Conservation (phyloP, 2,113 vertebrate genomes). For the Lonchura striata region DNA sequence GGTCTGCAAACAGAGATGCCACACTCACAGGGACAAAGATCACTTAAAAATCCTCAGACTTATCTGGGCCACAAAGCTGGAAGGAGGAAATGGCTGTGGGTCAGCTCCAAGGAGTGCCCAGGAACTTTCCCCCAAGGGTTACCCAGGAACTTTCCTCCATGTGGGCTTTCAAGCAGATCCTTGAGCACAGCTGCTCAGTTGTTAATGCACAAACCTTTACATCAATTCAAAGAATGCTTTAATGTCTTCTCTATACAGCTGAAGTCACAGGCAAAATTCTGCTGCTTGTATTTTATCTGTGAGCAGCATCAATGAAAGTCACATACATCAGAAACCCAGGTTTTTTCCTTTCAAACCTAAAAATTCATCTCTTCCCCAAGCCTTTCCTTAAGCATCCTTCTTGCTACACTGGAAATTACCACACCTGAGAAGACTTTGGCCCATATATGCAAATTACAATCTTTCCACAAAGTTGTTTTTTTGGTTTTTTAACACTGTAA, state of each 20-base stretch:
- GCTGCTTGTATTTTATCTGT: neutral
- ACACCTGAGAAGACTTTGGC: neutral
- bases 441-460: neutral
- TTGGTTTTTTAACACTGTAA: neutral
- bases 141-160: neutral
- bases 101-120: neutral
- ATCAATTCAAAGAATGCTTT: neutral
- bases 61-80: neutral
- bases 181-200: neutral
- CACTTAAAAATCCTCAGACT: neutral
- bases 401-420: neutral
- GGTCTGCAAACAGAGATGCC: neutral
- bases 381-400: neutral
- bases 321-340: neutral
- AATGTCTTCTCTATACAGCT: fast-evolving
- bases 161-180: neutral
- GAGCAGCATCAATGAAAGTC: neutral
- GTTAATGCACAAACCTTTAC: neutral
- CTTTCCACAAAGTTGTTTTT: neutral
- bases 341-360: neutral
- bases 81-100: neutral
- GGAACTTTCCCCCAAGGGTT: neutral
- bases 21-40: neutral
- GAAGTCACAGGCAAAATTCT: neutral
- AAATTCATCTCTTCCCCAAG: neutral